Evolutionary conservation across 2,797 vertebrate species (phyloP).

Genomic region (Pygocentrus nattereri): DNA sequence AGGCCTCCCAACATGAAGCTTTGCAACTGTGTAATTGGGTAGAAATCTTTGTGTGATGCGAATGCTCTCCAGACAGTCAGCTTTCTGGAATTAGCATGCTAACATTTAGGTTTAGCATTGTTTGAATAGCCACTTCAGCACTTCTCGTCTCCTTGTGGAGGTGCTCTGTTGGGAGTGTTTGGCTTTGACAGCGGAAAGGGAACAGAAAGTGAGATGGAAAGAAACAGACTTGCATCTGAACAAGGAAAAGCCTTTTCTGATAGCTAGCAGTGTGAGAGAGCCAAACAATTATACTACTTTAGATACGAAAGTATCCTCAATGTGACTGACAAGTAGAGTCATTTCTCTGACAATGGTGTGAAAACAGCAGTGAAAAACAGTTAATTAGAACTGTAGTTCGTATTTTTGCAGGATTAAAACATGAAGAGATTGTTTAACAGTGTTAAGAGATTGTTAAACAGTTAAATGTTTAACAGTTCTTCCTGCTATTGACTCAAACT

Average conservation of each 20-base stretch:
- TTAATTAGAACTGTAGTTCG: slow-evolving; percentile 4
- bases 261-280: background rate
- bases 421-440: background rate
- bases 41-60: slow-evolving; percentile 29
- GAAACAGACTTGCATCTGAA: background rate
- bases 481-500: background rate
- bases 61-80: slow-evolving; percentile 17
- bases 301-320: background rate
- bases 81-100: slow-evolving; percentile 17
- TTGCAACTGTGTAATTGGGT: slow-evolving; percentile 34
- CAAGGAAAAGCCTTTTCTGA: background rate
- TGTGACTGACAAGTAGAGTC: background rate
- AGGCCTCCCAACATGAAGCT: slow-evolving; percentile 20
- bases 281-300: background rate
- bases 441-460: too few relatives aligned
- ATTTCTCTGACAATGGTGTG: background rate
- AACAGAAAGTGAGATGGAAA: slow-evolving; percentile 5
- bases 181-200: slow-evolving; percentile 34
- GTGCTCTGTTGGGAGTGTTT: slow-evolving; percentile 9
- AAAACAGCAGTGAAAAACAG: background rate
- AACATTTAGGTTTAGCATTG: slow-evolving; percentile 2
- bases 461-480: background rate
- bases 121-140: background rate
- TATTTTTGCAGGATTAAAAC: background rate
- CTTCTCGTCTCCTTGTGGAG: slow-evolving; percentile 29